These are phyloP conservation scores for Heteronetta atricapilla DNA, from an alignment of 2,113 vertebrate genomes.

Conservation along the genomic window DNA sequence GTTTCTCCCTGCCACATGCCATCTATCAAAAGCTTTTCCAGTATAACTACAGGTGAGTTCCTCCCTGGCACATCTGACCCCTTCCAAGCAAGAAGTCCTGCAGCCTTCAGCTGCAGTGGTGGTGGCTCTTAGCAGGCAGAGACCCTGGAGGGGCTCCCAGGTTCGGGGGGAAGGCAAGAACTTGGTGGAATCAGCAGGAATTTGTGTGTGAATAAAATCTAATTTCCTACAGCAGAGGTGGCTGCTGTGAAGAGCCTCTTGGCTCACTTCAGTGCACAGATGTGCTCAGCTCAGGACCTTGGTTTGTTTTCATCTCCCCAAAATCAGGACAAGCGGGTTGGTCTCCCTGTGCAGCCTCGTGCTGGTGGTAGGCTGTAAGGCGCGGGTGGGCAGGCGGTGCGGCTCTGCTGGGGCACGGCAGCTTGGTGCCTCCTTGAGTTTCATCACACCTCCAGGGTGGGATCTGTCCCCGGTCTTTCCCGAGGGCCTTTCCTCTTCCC, in stretches of 20 bases:
- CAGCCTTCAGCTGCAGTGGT: neutral
- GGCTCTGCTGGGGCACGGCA: neutral
- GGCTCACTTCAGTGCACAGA: neutral
- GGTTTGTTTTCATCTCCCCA: accelerated
- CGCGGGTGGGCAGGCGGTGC: too few species aligned
- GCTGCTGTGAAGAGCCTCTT: neutral
- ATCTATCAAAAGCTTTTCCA: conserved; percentile 71
- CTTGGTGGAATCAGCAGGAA: accelerated
- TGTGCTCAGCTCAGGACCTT: accelerated
- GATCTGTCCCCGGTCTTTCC: neutral
- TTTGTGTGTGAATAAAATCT: neutral
- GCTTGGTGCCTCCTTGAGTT: neutral
- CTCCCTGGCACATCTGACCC: neutral
- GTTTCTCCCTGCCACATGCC: conserved; percentile 72
- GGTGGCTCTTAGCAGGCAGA: accelerated
- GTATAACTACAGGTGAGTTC: conserved; percentile 67
- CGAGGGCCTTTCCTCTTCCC: neutral
- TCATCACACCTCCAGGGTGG: neutral
- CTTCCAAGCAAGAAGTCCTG: neutral
- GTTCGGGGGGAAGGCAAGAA: neutral
- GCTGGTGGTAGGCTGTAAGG: neutral
- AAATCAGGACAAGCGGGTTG: accelerated
- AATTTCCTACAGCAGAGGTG: neutral
- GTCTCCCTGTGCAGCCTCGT: neutral
- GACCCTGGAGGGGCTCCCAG: neutral